phyloP scores from a whole-genome alignment of 2,113 vertebrate genomes.

The Nansenia antarctica region DNA sequence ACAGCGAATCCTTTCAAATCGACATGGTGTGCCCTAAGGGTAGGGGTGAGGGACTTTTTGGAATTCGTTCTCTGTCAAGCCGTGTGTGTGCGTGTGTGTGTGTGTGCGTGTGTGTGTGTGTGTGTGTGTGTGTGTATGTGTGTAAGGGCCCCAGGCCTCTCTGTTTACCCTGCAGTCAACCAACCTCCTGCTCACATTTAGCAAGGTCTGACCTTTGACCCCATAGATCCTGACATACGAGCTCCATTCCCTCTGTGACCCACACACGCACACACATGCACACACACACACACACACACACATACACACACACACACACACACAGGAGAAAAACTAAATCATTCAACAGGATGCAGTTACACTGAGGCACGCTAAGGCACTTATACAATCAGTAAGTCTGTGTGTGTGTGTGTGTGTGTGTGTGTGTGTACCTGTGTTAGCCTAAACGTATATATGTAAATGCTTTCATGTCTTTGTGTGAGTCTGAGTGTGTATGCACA shows the following conservation, averaged over 20 bases:
- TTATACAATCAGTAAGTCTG: constrained; percentile 55
- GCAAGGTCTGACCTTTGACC: constrained; percentile 70
- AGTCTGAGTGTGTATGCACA: constrained; percentile 6
- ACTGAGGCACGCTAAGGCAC: constrained; percentile 54
- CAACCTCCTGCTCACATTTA: constrained; percentile 75
- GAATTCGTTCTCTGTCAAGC: background rate
- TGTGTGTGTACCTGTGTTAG: constrained; percentile 25
- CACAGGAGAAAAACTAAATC: constrained; percentile 59
- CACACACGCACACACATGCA: constrained; percentile 30
- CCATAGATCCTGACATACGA: constrained; percentile 69
- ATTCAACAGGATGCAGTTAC: constrained; percentile 75
- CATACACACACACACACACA: constrained; percentile 2
- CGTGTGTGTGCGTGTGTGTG: background rate
- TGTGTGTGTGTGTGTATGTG: constrained; percentile 16
- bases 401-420: constrained; percentile 24
- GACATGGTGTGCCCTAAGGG: background rate
- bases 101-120: constrained; percentile 1
- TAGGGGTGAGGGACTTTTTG: background rate
- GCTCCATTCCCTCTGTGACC: constrained; percentile 47
- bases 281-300: background rate
- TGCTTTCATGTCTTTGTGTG: constrained; percentile 30
- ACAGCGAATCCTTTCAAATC: background rate
- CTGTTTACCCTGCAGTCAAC: constrained; percentile 73
- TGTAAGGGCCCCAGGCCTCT: constrained; percentile 46
- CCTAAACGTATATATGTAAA: no score